Percentiles rank a stretch among this genome's conserved stretches.
phyloP scores from a whole-genome alignment of 2,888 invertebrate species.

The Netelia inedita region DNA sequence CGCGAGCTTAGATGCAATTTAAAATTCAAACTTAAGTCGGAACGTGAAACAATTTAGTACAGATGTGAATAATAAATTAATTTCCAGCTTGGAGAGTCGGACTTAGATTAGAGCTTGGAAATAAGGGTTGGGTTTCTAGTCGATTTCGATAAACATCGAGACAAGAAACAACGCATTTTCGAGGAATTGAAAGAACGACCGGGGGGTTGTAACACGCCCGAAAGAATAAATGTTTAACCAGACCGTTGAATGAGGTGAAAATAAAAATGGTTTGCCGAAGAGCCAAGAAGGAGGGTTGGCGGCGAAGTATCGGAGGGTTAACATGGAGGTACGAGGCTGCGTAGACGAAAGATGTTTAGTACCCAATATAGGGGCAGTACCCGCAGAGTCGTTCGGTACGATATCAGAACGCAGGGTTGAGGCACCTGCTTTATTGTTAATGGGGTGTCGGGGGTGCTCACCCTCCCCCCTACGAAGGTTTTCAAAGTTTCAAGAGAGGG shows the following conservation, averaged over 20 bases:
- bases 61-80: no score
- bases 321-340: background rate
- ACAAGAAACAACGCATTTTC: slow-evolving; percentile 13
- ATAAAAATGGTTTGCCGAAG: slow-evolving; percentile 35
- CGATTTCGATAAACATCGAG: slow-evolving; percentile 11
- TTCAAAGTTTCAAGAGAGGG: slow-evolving; percentile 75
- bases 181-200: slow-evolving; percentile 33
- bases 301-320: slow-evolving; percentile 2
- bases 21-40: no score
- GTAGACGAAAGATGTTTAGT: slow-evolving; percentile 42
- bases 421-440: slow-evolving; percentile 80
- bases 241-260: slow-evolving; percentile 27
- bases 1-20: no score
- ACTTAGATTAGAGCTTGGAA: background rate
- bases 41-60: no score
- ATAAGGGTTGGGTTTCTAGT: background rate
- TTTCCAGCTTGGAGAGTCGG: no score
- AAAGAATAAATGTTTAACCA: slow-evolving; percentile 49
- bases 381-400: slow-evolving; percentile 48
- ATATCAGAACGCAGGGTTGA: slow-evolving; percentile 58
- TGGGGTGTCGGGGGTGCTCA: slow-evolving; percentile 77
- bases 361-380: slow-evolving; percentile 35
- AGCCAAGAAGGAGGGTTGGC: slow-evolving; percentile 17
- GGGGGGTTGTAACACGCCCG: no score
- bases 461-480: slow-evolving; percentile 60